Conservation (phyloP, 2,797 vertebrate species). For the Lepidocolaptes lacrymiger region DNA sequence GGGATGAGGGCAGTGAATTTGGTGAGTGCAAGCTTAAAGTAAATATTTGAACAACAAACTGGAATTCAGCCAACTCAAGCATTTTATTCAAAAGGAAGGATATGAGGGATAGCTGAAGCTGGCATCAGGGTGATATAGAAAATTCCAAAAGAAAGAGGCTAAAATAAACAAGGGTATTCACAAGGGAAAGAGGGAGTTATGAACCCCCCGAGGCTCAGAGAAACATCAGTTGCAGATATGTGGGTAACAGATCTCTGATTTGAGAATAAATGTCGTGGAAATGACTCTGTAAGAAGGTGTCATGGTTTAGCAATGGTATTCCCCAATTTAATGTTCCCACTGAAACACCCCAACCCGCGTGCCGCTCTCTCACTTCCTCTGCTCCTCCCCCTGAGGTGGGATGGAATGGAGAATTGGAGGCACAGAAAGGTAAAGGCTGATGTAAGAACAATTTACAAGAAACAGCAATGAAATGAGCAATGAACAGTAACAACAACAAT, state of each 20-base stretch:
- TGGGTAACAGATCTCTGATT: not conserved
- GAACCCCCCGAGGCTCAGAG: not conserved
- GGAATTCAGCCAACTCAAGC: conserved; percentile 16
- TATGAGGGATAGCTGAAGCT: not conserved
- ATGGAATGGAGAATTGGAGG: not conserved
- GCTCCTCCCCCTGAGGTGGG: not conserved
- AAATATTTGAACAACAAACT: conserved; percentile 62
- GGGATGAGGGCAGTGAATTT: not conserved
- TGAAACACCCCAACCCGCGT: rapidly evolving
- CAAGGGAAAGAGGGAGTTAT: not conserved
- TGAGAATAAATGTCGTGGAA: not conserved
- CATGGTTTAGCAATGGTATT: not conserved
- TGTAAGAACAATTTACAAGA: not conserved
- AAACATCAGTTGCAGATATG: not conserved
- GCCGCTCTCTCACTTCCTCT: rapidly evolving
- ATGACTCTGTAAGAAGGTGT: not conserved
- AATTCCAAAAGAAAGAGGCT: not conserved
- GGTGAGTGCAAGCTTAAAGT: conserved; percentile 29
- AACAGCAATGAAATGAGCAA: not conserved
- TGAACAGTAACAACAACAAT: not conserved
- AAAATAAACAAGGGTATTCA: not conserved
- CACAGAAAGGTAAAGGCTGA: not conserved
- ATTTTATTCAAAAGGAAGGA: conserved; percentile 29
- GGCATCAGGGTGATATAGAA: not conserved
- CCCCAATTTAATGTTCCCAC: not conserved